Base-by-base conservation (phyloP, 30 jellyfish, hydroid and myxozoan species). In the Nemopilema nomurai region DNA sequence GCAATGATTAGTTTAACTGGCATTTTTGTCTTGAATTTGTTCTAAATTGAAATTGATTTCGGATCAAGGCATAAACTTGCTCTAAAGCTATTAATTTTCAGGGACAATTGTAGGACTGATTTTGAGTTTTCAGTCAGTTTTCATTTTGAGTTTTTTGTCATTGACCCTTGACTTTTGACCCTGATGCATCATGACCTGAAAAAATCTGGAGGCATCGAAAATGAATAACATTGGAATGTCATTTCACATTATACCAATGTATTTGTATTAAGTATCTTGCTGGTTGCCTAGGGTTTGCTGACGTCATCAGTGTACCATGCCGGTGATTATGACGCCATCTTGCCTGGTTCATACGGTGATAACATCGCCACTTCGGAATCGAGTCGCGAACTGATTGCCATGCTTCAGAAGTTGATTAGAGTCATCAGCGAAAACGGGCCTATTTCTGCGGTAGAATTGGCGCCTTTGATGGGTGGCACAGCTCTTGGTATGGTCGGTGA, bases 281-380 rank as follows among this genome's bases (percentile, higher is more conserved):
- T 41, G 57, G 13, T 41, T 41, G 13, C 13, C 57, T 41, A 87
- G 91, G 91, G 88, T 41, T 26, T 89, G 18, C 72, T 89, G 76
- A 89, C 91, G 52, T 57, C 84, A 8, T 80, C 89, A 53, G 85
- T 67, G 20, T 89, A 81, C 79, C 97, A 73, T 64, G 97, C 97
- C 66, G 97, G 97, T 29, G 96, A 87, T 74, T 94, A 49, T 51
- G 97, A 94, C 49, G 90, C 97, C 13, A 51, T 64, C 18, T 49
- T 87, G 22, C 92, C 97, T 70, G 98, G 98, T 51, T 95, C 91
- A 29, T 92, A 87, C 80, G 98, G 98, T 26, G 97, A 92, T 66
- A 92, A 87, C 83, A 87, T 92, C 57, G 90, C 98, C 1, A 64
- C 98, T 0, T 75, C 94, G 18, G 98, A 87, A 83, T 92, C 98